These are phyloP conservation scores for Lagopus muta DNA, from an alignment of 2,113 vertebrate genomes.

Conservation along the genomic window DNA sequence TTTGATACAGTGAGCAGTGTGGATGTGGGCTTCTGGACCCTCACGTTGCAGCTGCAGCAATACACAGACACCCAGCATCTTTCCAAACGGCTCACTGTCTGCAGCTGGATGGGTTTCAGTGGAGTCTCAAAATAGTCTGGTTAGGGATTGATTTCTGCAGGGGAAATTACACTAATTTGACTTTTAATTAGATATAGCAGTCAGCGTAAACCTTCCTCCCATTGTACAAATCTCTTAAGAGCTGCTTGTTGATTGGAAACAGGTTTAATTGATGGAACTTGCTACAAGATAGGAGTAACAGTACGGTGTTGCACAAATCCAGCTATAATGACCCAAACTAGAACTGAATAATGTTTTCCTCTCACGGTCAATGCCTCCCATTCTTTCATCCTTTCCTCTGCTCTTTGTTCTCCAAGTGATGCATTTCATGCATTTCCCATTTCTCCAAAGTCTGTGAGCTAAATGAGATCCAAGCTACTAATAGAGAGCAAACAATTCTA, in stretches of 20 bases:
- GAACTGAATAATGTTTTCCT: background rate
- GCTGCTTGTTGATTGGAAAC: slow-evolving; percentile 35
- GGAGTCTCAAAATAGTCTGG: slow-evolving; percentile 41
- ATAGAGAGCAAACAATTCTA: background rate
- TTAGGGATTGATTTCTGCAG: slow-evolving; percentile 45
- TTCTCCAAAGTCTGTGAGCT: background rate
- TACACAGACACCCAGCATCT: background rate
- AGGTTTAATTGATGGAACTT: slow-evolving; percentile 33
- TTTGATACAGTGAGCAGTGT: slow-evolving; percentile 18
- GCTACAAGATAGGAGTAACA: background rate
- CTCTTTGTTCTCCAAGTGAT: background rate
- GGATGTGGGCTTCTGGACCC: slow-evolving; percentile 16
- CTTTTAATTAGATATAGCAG: slow-evolving; percentile 53
- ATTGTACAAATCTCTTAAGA: slow-evolving; percentile 53
- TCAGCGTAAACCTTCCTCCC: slow-evolving; percentile 47
- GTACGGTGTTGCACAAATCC: background rate
- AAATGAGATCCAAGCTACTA: background rate
- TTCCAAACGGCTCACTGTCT: background rate
- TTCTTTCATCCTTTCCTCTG: background rate
- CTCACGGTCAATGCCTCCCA: accelerated
- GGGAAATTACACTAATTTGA: slow-evolving; percentile 59
- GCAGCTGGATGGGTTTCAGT: slow-evolving; percentile 21
- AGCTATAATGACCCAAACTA: background rate
- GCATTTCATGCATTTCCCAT: background rate
- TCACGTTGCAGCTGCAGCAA: background rate